Base-by-base conservation (phyloP, 1,140 invertebrate species). In the Drosophila aff. region DNA sequence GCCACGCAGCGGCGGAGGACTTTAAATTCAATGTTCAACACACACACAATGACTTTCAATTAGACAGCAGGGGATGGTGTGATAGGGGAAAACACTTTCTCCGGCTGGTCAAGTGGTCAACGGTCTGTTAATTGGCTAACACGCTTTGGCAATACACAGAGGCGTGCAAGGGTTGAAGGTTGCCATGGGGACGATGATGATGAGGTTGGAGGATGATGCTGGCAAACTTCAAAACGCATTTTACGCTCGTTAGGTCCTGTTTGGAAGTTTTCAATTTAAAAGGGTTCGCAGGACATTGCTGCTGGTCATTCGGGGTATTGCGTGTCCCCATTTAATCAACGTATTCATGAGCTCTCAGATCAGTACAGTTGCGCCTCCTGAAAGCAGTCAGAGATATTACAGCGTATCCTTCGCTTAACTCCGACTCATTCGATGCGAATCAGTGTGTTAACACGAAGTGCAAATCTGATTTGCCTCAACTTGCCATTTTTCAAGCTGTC, bases 401-500 rank as follows among this genome's bases (percentile, higher is more conserved):
- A 31, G 33, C 18, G n/a, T 18, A 43, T 71, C 38, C 23, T 8
- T 69, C 23, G 38, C 53, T 61, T 31, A 26, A 31, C 26, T 40
- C 49, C 26, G n/a, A 61, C 36, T 47, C 46, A 82, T 79, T 81
- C 58, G 44, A 69, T 79, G 74, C 10, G 40, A 73, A 81, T 73
- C 74, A 66, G 10, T 76, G 11, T 82, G 61, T 43, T 57, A 64
- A 67, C 59, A 78, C 68, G 28, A 64, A 76, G 47, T 60, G 78
- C 38, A 68, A 61, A 80, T 80, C 67, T 72, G 55, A 83, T 89
- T 82, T 79, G 63, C 67, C 33, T 58, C 40, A 38, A 65, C 64
- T 86, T 77, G 77, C 80, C 72, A 87, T 87, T 89, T 86, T 69
- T 83, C 73, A 78, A 89, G 71, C 84, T 87, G 84, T 87, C 84